Base-by-base conservation (phyloP, 2,113 vertebrate genomes). In the Hydropotes inermis region DNA sequence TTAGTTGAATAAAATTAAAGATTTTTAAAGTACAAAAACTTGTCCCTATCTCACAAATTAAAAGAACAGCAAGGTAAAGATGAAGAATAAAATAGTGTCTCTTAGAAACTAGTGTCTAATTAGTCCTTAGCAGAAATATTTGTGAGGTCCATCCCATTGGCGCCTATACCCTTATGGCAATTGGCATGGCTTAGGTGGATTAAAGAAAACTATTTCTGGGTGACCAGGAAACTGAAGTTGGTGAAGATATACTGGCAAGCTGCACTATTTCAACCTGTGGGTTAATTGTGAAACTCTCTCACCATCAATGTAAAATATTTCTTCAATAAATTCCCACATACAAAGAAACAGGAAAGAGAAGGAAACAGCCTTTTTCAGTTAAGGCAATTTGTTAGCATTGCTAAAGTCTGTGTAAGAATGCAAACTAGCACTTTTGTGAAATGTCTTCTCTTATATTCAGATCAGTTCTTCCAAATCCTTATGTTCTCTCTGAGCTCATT, bases 401-500 rank as follows among this genome's bases (percentile, higher is more conserved):
- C 87, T 70, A 43, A 78, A 79, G 60, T n/a, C 89, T 86, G 81
- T 64, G 43, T 57, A 54, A 33, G 60, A 93, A 95, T 91, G 55
- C 76, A 92, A 95, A 96, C 67, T 28, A 95, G 70, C 17, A 50
- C 83, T 87, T 93, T 61, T 87, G 88, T 88, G 50, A 86, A 95
- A 83, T 79, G 70, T 70, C 88, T 89, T 92, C 54, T 95, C 81
- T 87, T 74, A 76, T 54, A 79, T 96, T 97, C 74, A 97, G 39
- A 95, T 67, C n/a, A 87, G 87, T 85, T 47, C 94, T 91, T 95
- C 87, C 74, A 92, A 90, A 95, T 89, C 92, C 89, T 81, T 79
- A n/a, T 67, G 83, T 92, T 96, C 79, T 94, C 58, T 87, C 96
- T 43, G 91, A 84, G 45, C 76, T 61, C n/a, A 89, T 79, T 78